Percentiles rank a stretch among this genome's conserved stretches.
Conservation (phyloP, 2,113 vertebrate genomes). For the Marmota monax region DNA sequence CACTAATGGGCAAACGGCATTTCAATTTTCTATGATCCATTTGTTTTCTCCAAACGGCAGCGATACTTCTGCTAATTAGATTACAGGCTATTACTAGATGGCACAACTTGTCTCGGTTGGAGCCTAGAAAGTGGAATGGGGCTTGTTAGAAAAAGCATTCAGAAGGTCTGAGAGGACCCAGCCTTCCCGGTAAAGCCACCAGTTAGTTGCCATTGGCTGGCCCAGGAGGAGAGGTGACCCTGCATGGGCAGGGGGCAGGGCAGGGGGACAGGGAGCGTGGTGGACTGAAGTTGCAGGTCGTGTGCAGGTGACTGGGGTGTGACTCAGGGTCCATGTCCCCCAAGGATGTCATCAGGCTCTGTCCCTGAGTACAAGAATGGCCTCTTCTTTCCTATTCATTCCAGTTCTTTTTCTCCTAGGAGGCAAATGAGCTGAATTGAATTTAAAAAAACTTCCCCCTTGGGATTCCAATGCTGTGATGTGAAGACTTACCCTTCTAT, state of each 20-base stretch:
- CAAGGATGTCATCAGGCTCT: background rate
- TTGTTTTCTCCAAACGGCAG: constrained; percentile 55
- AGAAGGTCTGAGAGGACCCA: background rate
- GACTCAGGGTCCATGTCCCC: background rate
- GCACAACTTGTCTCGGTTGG: background rate
- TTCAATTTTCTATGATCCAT: constrained; percentile 52
- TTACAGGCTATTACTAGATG: constrained; percentile 6
- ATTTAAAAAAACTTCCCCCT: background rate
- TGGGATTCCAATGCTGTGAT: background rate
- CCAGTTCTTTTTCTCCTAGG: constrained; percentile 14
- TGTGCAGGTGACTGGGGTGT: accelerated
- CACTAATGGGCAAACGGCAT: constrained; percentile 40
- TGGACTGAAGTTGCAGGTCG: background rate
- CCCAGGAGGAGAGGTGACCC: background rate
- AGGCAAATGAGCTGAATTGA: constrained; percentile 49
- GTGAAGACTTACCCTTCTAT: background rate
- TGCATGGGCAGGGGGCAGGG: accelerated
- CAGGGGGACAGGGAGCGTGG: background rate
- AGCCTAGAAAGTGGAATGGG: background rate
- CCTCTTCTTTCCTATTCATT: background rate
- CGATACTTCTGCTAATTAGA: constrained; percentile 51
- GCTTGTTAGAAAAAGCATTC: background rate
- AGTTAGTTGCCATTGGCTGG: background rate
- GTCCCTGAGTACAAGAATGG: background rate
- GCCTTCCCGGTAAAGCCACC: background rate